Evolutionary conservation across 1,140 invertebrate species (phyloP).

Genomic region (Aphaenogaster ashmeadi): DNA sequence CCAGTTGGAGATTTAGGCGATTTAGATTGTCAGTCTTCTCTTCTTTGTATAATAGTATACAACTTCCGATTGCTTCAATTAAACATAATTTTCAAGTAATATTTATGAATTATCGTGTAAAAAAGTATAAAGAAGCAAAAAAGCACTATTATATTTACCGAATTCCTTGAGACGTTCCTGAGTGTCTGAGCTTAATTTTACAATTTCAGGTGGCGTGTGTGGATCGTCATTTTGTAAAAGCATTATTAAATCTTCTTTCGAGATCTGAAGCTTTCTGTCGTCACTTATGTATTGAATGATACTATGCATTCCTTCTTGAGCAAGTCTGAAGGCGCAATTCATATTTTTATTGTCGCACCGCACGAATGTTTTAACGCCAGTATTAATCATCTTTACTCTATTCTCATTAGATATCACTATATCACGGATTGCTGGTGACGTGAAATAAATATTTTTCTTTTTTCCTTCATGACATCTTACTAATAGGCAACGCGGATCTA

Average conservation of each 20-base stretch:
- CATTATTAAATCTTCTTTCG: constrained; percentile 92
- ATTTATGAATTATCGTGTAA: constrained; percentile 26
- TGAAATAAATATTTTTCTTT: constrained; percentile 97
- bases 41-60: constrained; percentile 91
- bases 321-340: constrained; percentile 93
- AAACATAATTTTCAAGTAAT: constrained; percentile 55
- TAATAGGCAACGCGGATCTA: constrained; percentile 91
- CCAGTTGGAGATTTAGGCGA: constrained; percentile 90
- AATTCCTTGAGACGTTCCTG: constrained; percentile 90
- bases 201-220: constrained; percentile 91
- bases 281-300: constrained; percentile 90
- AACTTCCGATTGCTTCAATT: constrained; percentile 91
- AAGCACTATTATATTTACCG: constrained; percentile 84
- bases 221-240: constrained; percentile 93
- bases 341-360: constrained; percentile 96
- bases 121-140: constrained; percentile 41
- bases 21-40: constrained; percentile 83
- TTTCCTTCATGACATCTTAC: constrained; percentile 94
- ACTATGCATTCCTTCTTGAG: constrained; percentile 92
- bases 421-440: constrained; percentile 93
- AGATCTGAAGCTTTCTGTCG: constrained; percentile 89
- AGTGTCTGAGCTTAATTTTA: constrained; percentile 89
- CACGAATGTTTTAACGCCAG: constrained; percentile 96
- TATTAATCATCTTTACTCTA: constrained; percentile 97
- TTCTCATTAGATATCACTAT: constrained; percentile 93